Evolutionary conservation across 2,113 vertebrate species (phyloP).

Genomic region (Pedetes capensis): DNA sequence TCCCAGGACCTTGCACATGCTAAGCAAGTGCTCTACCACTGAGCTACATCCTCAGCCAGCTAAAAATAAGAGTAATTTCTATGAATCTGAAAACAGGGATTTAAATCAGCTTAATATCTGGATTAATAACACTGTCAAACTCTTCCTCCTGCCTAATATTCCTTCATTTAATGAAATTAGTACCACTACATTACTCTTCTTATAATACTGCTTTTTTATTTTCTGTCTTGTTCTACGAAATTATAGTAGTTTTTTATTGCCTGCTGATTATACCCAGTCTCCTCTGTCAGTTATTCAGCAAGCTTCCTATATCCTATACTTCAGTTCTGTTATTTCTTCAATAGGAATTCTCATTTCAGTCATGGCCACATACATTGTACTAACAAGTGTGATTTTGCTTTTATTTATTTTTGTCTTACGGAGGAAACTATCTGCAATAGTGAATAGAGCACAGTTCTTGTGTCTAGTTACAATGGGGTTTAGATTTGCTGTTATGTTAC

Average conservation of each 20-base stretch:
- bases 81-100: background rate
- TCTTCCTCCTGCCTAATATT: background rate
- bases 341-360: background rate
- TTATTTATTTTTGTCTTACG: slow-evolving; percentile 33
- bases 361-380: background rate
- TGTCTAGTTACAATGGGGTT: background rate
- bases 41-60: too few species aligned
- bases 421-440: background rate
- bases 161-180: slow-evolving; percentile 21
- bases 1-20: too few species aligned
- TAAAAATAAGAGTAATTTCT: background rate
- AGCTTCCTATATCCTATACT: background rate
- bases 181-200: background rate
- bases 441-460: background rate
- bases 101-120: background rate
- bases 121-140: background rate
- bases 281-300: background rate
- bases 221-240: background rate
- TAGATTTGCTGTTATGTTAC: background rate
- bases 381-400: slow-evolving; percentile 26
- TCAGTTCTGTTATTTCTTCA: slow-evolving; percentile 16
- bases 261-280: background rate
- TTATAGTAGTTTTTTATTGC: background rate
- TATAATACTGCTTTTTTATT: background rate
- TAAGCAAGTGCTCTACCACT: too few species aligned